Conservation (phyloP, 2,113 vertebrate species). For the Microtus pennsylvanicus region DNA sequence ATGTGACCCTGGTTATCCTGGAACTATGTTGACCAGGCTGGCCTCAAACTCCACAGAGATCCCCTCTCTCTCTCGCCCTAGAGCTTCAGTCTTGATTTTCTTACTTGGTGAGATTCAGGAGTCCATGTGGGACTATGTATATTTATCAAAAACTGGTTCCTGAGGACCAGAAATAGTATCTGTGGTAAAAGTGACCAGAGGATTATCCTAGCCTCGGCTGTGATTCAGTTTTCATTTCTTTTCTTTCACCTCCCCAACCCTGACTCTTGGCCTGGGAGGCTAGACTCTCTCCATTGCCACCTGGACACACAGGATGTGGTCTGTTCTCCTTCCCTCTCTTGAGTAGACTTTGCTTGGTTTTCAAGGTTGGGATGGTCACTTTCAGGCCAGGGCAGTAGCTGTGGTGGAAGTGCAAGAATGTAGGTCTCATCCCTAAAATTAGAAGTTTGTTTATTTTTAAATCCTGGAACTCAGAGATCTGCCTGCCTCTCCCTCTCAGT, state of each 20-base stretch:
- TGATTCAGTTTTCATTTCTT: neutral
- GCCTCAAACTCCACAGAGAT: neutral
- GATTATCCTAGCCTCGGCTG: neutral
- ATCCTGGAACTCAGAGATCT: neutral
- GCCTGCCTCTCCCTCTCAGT: neutral
- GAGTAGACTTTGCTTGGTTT: conserved; percentile 18
- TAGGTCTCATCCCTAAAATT: neutral
- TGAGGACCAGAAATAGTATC: neutral
- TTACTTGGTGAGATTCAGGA: neutral
- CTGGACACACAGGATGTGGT: fast-evolving
- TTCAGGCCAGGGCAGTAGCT: neutral
- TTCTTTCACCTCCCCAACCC: too few relatives aligned
- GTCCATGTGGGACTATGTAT: neutral
- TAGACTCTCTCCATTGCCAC: neutral
- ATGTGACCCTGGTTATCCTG: neutral
- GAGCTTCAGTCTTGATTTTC: neutral
- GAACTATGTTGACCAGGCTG: neutral
- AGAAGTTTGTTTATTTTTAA: neutral
- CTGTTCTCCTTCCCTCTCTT: neutral
- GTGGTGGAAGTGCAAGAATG: neutral
- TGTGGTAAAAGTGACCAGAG: neutral
- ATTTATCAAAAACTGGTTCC: neutral
- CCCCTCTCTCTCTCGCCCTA: neutral
- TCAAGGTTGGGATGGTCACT: neutral
- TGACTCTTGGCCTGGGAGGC: neutral